Evolutionary conservation across 1,140 invertebrate genomes (phyloP), one percentile per base, ranked within the genome.

Genomic region (Pararge aegeria): DNA sequence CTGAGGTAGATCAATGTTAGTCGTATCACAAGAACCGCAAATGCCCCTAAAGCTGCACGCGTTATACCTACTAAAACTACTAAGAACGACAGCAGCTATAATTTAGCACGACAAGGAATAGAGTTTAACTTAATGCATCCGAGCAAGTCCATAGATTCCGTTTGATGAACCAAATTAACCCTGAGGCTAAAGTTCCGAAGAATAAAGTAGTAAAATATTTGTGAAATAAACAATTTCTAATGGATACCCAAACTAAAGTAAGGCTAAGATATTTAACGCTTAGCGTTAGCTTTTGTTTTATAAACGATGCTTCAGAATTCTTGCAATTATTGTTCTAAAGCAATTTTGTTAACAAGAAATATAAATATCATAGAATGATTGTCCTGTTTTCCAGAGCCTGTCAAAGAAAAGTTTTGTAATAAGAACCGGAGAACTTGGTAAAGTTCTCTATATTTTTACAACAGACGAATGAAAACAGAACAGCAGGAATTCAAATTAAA

Each of bases 401-500:
- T 75, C 70, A 67, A 68, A 57, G 63, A 53, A 77, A 81, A 81
- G 71, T 81, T 81, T 73, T 63, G 60, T 59, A 81, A 83, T 81
- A 76, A 83, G 76, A 64, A 72, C 63, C 65, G 61, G 62, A 65
- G 61, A 61, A 56, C 73, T 73, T 52, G 7, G 19, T 56, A 52
- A 80, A 74, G 58, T 56, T 62, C 40, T 49, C 40, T 48, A 24
- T 54, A 51, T 78, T 80, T 77, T 78, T 71, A 64, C 62, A 64
- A 67, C 66, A 60, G 70, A 54, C 63, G n/a, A n/a, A n/a, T n/a
- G n/a, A n/a, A 24, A 65, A 73, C 61, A 66, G 62, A 65, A 62
- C 66, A 66, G 60, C 68, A 73, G 71, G 71, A 78, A 73, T 78
- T 75, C 55, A 70, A 69, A 80, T 78, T 77, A 77, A 83, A 83